These are phyloP conservation scores for Mixornis gularis DNA, from an alignment of 2,113 vertebrate genomes.

Conservation along the genomic window DNA sequence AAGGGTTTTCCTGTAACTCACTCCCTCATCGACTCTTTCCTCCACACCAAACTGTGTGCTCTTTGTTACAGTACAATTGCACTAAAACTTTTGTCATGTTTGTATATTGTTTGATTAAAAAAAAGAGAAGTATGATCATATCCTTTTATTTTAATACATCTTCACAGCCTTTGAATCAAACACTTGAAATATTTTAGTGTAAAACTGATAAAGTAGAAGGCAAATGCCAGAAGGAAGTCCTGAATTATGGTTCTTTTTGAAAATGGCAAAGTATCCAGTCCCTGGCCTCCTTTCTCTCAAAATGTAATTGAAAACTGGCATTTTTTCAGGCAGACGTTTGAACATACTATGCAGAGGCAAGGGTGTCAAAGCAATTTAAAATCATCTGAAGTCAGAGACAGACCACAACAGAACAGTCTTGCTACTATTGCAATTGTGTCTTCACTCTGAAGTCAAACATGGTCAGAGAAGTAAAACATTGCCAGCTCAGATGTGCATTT, in stretches of 20 bases:
- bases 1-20: not conserved
- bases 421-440: not conserved
- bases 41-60: not conserved
- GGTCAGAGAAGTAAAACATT: not conserved
- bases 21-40: not conserved
- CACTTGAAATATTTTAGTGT: not conserved
- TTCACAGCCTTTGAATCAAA: not conserved
- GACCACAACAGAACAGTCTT: not conserved
- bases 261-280: not conserved
- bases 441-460: not conserved
- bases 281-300: not conserved
- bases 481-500: not conserved
- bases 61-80: not conserved
- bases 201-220: not conserved
- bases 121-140: not conserved
- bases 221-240: not conserved
- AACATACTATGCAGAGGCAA: not conserved
- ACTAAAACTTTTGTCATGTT: not conserved
- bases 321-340: not conserved
- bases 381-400: not conserved
- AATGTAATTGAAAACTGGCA: not conserved
- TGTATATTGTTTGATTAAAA: not conserved
- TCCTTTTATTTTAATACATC: not conserved
- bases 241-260: not conserved
- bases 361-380: not conserved